Percentiles rank a stretch among this genome's conserved stretches.
phyloP scores from a whole-genome alignment of 1,140 invertebrate species.

The Philopotamus ludificatus region DNA sequence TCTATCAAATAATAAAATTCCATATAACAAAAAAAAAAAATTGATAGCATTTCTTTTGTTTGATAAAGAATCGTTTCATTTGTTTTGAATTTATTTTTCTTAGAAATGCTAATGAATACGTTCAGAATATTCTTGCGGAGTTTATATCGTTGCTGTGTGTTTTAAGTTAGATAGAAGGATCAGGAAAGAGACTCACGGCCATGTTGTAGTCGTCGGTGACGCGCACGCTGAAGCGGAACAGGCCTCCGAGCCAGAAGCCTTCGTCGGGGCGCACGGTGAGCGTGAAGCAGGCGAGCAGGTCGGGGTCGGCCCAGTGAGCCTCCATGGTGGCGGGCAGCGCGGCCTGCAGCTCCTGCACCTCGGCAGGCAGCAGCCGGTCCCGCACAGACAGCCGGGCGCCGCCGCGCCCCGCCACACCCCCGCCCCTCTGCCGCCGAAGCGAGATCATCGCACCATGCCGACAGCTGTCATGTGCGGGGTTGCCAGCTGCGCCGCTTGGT shows the following conservation, averaged over 20 bases:
- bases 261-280: constrained; percentile 82
- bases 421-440: background rate
- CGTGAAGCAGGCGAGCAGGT: constrained; percentile 78
- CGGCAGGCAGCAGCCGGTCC: constrained; percentile 82
- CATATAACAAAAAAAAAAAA: background rate
- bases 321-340: constrained; percentile 77
- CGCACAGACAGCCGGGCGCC: constrained; percentile 70
- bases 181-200: constrained; percentile 63
- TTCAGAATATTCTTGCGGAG: no score
- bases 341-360: constrained; percentile 90
- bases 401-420: constrained; percentile 36
- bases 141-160: no score
- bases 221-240: constrained; percentile 81
- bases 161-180: no score
- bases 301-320: constrained; percentile 60
- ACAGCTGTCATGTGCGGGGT: no score
- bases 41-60: background rate
- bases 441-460: no score
- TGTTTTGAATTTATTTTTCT: no score
- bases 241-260: constrained; percentile 85
- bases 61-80: no score
- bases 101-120: no score
- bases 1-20: background rate
- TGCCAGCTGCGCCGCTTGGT: no score
- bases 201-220: constrained; percentile 96